Percentiles rank a stretch among this genome's conserved stretches.
Conservation (phyloP, 1,140 invertebrate species). For the Plutomurus gul region DNA sequence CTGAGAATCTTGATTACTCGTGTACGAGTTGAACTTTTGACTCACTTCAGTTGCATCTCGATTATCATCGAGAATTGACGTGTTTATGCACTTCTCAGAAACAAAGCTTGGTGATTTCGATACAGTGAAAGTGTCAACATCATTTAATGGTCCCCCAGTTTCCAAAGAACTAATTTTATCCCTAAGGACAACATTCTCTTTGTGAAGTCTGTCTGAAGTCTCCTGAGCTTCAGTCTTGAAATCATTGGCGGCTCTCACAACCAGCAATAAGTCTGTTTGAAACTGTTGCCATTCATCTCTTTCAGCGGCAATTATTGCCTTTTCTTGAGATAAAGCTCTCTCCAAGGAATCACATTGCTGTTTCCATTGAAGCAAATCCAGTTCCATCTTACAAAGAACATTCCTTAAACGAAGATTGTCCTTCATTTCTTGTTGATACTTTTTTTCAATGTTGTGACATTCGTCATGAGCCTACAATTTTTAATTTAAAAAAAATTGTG, state of each 20-base stretch:
- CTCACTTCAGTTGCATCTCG: no score
- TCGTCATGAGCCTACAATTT: conserved; percentile 29
- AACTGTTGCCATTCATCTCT: conserved; percentile 90
- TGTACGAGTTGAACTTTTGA: no score
- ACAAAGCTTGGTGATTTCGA: neutral
- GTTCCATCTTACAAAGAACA: conserved; percentile 69
- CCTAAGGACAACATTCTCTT: conserved; percentile 79
- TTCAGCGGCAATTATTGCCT: conserved; percentile 65
- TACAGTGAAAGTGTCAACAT: neutral
- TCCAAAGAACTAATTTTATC: conserved; percentile 77
- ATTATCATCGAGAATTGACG: no score
- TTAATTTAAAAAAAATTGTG: no score
- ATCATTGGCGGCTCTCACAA: conserved; percentile 91
- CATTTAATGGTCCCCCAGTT: conserved; percentile 54
- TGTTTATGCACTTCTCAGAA: neutral
- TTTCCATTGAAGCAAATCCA: conserved; percentile 67
- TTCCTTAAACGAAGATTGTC: conserved; percentile 74
- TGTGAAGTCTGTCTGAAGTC: conserved; percentile 76
- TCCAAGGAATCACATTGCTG: conserved; percentile 63
- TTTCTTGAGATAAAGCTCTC: conserved; percentile 65
- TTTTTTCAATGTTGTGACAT: conserved; percentile 55
- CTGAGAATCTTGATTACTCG: neutral
- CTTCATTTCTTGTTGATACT: conserved; percentile 74
- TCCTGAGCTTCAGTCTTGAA: conserved; percentile 85
- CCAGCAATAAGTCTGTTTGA: conserved; percentile 87